A percentile compares a stretch with the other conserved stretches of the same genome.
Conservation (phyloP, 30 jellyfish, hydroid and myxozoan species). For the Hydractinia echinata region DNA sequence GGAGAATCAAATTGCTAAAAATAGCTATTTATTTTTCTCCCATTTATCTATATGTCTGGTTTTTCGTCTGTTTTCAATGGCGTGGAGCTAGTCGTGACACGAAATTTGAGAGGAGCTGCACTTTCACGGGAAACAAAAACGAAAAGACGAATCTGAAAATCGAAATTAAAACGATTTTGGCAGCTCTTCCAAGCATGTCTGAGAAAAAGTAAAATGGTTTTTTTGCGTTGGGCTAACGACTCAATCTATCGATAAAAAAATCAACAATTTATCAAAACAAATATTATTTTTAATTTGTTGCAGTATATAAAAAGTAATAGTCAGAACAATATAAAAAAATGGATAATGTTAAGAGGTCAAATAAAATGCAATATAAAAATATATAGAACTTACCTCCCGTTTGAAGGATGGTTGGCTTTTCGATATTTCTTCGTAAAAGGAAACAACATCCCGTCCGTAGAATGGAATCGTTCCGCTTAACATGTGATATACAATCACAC, state of each 20-base stretch:
- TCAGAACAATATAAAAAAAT: neutral
- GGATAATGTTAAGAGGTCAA: neutral
- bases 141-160: too few species aligned
- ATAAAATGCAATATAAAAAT: neutral
- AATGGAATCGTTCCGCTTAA: conserved; percentile 33
- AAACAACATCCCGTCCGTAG: neutral
- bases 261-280: neutral
- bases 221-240: neutral
- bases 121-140: too few species aligned
- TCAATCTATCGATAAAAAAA: neutral
- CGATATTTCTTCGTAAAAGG: conserved; percentile 14
- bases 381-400: conserved; percentile 19
- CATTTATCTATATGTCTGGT: too few species aligned
- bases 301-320: neutral
- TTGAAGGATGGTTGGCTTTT: conserved; percentile 14
- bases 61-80: too few species aligned
- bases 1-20: too few species aligned
- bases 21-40: too few species aligned
- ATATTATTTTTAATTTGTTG: too few species aligned
- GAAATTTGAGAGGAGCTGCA: too few species aligned
- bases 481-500: conserved; percentile 29
- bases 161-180: too few species aligned
- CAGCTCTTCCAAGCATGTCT: neutral
- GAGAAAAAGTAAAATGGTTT: neutral
- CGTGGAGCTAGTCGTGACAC: too few species aligned